These are phyloP conservation scores for Petrocephalus zakoni DNA, from an alignment of 2,113 vertebrate genomes.

Conservation along the genomic window DNA sequence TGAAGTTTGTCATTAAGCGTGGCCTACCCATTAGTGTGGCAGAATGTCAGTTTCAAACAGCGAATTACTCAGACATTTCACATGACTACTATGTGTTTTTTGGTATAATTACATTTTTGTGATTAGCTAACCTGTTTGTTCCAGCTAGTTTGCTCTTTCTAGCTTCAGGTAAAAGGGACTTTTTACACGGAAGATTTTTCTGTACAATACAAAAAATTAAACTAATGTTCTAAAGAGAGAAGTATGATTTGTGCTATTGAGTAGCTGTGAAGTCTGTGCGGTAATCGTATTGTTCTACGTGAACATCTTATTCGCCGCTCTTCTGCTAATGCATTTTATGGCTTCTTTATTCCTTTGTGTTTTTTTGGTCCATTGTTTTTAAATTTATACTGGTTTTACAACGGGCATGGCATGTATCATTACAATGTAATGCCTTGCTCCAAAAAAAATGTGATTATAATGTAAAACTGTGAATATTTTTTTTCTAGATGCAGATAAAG, in stretches of 20 bases:
- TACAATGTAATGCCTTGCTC: conserved; percentile 39
- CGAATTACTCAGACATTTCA: background rate
- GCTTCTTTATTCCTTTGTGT: conserved; percentile 27
- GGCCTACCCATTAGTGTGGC: background rate
- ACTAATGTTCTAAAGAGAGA: conserved; percentile 15
- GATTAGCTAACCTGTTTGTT: conserved; percentile 45
- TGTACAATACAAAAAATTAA: conserved; percentile 23
- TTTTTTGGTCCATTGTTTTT: conserved; percentile 23
- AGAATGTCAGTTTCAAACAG: background rate
- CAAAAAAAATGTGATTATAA: conserved; percentile 15
- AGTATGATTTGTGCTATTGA: conserved; percentile 7
- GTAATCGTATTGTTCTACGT: conserved; percentile 33
- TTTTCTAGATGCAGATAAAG: conserved; percentile 29
- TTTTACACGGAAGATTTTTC: conserved; percentile 28
- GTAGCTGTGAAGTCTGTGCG: conserved; percentile 19
- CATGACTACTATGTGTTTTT: background rate
- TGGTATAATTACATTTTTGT: conserved; percentile 6
- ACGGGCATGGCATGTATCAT: conserved; percentile 32
- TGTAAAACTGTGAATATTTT: conserved; percentile 29
- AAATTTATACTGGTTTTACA: conserved; percentile 31
- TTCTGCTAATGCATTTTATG: conserved; percentile 28
- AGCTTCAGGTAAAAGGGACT: conserved; percentile 16
- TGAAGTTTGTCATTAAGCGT: background rate
- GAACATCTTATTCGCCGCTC: conserved; percentile 38
- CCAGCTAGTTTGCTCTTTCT: conserved; percentile 26